Percentiles rank a stretch among this genome's conserved stretches.
These are phyloP conservation scores for Tupaia tana DNA, from an alignment of 2,113 vertebrate genomes.

Conservation along the genomic window DNA sequence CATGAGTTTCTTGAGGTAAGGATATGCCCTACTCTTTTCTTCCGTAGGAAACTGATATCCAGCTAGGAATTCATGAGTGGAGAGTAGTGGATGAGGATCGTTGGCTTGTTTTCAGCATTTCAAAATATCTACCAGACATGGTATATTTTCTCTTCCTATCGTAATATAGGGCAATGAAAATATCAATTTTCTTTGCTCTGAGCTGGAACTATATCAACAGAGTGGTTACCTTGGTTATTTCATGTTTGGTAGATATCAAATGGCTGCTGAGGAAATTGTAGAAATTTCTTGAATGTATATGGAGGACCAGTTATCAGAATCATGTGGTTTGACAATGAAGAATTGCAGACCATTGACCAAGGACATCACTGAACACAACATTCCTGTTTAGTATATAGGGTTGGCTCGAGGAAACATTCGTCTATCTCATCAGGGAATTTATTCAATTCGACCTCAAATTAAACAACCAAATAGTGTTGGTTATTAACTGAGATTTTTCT, in stretches of 20 bases:
- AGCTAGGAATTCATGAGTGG: neutral
- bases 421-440: neutral
- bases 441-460: neutral
- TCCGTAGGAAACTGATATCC: neutral
- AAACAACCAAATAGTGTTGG: neutral
- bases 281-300: neutral
- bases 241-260: neutral
- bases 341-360: neutral
- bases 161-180: neutral
- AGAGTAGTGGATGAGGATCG: neutral
- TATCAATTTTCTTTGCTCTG: conserved; percentile 21
- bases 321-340: neutral
- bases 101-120: conserved; percentile 42
- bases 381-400: neutral
- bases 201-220: neutral
- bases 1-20: neutral
- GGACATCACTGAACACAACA: neutral
- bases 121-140: conserved; percentile 12
- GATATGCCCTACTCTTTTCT: neutral
- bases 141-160: neutral
- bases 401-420: neutral
- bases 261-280: neutral
- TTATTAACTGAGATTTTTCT: neutral
- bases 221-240: neutral
- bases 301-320: neutral